Evolutionary conservation across 1,140 invertebrate genomes (phyloP).

Genomic region (Zaprionus lachaisei): DNA sequence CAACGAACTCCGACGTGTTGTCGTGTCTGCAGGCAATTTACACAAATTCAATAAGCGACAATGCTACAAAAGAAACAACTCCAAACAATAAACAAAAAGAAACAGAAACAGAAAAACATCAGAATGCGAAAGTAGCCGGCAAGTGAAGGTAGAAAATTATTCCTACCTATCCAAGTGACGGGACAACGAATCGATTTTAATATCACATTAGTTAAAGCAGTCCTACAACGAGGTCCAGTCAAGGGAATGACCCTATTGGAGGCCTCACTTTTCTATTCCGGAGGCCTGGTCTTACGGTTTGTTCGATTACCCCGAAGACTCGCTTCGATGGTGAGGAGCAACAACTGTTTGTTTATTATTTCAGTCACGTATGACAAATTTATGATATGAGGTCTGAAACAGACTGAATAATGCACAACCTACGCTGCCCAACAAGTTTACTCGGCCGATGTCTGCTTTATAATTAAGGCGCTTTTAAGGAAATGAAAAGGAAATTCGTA

Average conservation of each 20-base stretch:
- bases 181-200: conserved; percentile 46
- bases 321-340: conserved; percentile 49
- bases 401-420: conserved; percentile 61
- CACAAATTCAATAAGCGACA: conserved; percentile 76
- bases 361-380: conserved; percentile 43
- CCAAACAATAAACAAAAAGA: conserved; percentile 15
- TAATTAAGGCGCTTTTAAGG: conserved; percentile 68
- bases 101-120: conserved; percentile 28
- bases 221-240: neutral
- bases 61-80: neutral
- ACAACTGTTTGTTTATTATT: conserved; percentile 17
- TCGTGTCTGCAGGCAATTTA: conserved; percentile 73
- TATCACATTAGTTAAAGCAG: conserved; percentile 24
- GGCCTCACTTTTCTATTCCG: neutral
- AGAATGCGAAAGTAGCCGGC: conserved; percentile 17
- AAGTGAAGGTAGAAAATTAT: conserved; percentile 14
- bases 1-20: conserved; percentile 39
- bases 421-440: conserved; percentile 31
- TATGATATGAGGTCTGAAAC: conserved; percentile 44
- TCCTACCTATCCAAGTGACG: too few relatives aligned
- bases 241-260: neutral
- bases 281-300: conserved; percentile 12
- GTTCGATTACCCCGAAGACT: conserved; percentile 39
- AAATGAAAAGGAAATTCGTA: conserved; percentile 46
- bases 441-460: conserved; percentile 39